These are phyloP conservation scores for Excalfactoria chinensis DNA, from an alignment of 2,113 vertebrate species.

Conservation along the genomic window DNA sequence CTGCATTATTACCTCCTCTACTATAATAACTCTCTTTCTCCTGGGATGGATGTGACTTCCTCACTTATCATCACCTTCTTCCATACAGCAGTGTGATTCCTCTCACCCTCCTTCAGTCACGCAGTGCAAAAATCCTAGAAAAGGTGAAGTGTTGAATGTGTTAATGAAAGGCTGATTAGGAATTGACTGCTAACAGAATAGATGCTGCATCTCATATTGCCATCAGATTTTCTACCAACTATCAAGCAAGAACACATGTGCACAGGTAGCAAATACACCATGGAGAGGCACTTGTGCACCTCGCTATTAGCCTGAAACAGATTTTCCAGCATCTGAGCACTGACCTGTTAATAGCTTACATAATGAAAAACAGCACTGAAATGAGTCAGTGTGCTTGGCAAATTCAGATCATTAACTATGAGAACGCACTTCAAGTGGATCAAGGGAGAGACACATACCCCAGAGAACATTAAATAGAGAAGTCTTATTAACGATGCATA, in stretches of 20 bases:
- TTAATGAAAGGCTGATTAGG: conserved; percentile 60
- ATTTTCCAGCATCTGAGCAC: conserved; percentile 53
- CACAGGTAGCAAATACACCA: conserved; percentile 23
- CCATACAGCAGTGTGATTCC: not conserved
- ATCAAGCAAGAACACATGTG: conserved; percentile 44
- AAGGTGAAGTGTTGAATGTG: conserved; percentile 26
- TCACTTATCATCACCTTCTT: conserved; percentile 54
- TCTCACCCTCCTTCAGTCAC: conserved; percentile 27
- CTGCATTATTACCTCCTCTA: conserved; percentile 16
- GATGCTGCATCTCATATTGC: not conserved
- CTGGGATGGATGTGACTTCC: conserved; percentile 42
- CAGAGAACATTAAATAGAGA: conserved; percentile 48
- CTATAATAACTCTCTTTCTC: conserved; percentile 2
- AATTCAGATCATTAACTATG: conserved; percentile 57
- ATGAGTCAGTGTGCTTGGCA: conserved; percentile 65
- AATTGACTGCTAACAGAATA: conserved; percentile 40
- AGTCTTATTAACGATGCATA: conserved; percentile 32
- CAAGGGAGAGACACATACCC: conserved; percentile 20
- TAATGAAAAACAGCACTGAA: conserved; percentile 65
- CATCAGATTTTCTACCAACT: conserved; percentile 32
- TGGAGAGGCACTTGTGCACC: conserved; percentile 62
- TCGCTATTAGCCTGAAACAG: conserved; percentile 61
- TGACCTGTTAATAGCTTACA: conserved; percentile 63
- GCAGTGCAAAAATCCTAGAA: conserved; percentile 17
- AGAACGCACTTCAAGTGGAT: conserved; percentile 2